These are phyloP conservation scores for Danaus chrysippus DNA, from an alignment of 2,888 invertebrate genomes.

Conservation along the genomic window DNA sequence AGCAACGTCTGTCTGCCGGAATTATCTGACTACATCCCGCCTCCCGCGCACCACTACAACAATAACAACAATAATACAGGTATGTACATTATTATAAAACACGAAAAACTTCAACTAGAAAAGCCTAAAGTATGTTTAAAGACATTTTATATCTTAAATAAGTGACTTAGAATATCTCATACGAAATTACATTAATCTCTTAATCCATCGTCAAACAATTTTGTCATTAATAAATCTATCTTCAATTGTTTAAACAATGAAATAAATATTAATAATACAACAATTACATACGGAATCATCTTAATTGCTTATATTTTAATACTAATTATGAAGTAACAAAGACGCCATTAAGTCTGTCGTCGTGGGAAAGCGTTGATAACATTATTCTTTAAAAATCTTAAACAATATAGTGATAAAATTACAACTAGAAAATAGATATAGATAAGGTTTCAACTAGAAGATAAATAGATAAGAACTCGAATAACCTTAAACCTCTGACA, in stretches of 20 bases:
- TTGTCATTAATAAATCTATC: no score
- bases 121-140: no score
- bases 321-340: neutral
- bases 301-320: neutral
- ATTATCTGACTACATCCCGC: slow-evolving; percentile 83
- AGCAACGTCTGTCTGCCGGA: slow-evolving; percentile 89
- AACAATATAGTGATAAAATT: slow-evolving; percentile 32
- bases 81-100: slow-evolving; percentile 54
- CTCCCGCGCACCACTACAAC: slow-evolving; percentile 78
- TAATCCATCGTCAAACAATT: no score
- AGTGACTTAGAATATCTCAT: no score
- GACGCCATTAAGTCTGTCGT: neutral
- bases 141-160: no score
- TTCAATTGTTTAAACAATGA: no score
- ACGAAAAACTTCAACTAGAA: no score
- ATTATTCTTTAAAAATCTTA: slow-evolving; percentile 16
- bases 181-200: no score
- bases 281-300: neutral
- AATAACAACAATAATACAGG: slow-evolving; percentile 72
- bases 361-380: slow-evolving; percentile 20
- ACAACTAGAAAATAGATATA: no score
- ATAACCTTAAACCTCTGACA: slow-evolving; percentile 39
- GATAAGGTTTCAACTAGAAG: slow-evolving; percentile 36
- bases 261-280: neutral
- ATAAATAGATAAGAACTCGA: slow-evolving; percentile 42